Evolutionary conservation across 1,140 invertebrate species (phyloP), one percentile per base, ranked within the genome.

Genomic region (Pogonus chalceus): DNA sequence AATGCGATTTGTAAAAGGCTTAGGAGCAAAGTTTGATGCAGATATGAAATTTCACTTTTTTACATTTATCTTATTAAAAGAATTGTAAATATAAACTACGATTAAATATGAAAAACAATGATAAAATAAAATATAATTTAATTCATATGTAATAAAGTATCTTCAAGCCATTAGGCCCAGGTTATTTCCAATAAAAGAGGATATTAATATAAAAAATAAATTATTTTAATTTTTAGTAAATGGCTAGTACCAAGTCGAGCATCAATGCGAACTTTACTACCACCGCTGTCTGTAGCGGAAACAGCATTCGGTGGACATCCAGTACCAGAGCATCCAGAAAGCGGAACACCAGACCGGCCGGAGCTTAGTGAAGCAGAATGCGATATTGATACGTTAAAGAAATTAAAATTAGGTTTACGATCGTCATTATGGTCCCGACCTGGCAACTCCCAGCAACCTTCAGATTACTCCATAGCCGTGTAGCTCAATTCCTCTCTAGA

Each of bases 321-420:
- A 22, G 54, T 49, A 48, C 47, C 51, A 20, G 52, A 54, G 23
- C 54, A 56, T 20, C 55, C 35, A 31, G 69, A 71, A 31, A 65
- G 70, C 23, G 64, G 62, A 24, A 66, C 60, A 47, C 64, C 60
- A 54, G 77, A 74, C 59, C 73, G 74, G 58, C 73, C 71, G 50
- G 82, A 84, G 63, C 67, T 83, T 49, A 80, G 79, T 60, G 82
- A 84, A 62, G 80, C 82, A 24, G 83, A 85, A 66, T 84, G 81
- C 70, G 84, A 86, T 71, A 81, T 84, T 65, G 84, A 85, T 60
- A 84, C 83, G n/a, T 65, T 86, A 50, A 85, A 86, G 64, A 86
- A 85, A 67, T 68, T 85, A 31, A 85, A 86, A 69, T 70, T 85
- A 35, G 83, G 83, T 2, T 69, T 83, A 58, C 71, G 82, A 49